phyloP scores from a whole-genome alignment of 2,113 vertebrate species.

The Leptocoma aspasia region DNA sequence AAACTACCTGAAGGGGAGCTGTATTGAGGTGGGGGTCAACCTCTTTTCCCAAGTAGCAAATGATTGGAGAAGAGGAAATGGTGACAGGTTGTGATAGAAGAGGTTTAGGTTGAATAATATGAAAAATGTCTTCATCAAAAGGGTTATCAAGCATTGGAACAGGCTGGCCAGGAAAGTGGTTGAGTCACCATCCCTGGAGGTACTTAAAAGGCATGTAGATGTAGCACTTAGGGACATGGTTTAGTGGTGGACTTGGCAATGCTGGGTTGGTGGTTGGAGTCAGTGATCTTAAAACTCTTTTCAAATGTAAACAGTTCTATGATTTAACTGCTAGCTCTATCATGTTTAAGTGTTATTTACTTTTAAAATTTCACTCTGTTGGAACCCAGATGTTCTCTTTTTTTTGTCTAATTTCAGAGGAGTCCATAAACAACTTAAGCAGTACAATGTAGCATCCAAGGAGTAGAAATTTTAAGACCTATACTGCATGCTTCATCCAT shows the following conservation, averaged over 20 bases:
- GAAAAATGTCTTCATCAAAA: not conserved
- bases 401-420: not conserved
- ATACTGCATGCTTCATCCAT: not conserved
- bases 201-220: not conserved
- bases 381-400: not conserved
- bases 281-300: not conserved
- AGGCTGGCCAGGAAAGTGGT: not conserved
- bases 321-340: not conserved
- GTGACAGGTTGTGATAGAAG: not conserved
- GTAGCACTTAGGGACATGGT: not conserved
- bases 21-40: not conserved
- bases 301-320: rapidly evolving
- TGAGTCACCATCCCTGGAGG: not conserved
- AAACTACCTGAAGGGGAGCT: not conserved
- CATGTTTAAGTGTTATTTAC: not conserved
- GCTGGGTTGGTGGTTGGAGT: not conserved
- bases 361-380: not conserved
- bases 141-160: not conserved
- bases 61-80: not conserved
- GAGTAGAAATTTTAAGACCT: not conserved
- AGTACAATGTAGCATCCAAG: not conserved
- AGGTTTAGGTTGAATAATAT: not conserved
- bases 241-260: not conserved
- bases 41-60: not conserved
- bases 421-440: not conserved